phyloP scores from a whole-genome alignment of 2,113 vertebrate species.

The Erinaceus europaeus region DNA sequence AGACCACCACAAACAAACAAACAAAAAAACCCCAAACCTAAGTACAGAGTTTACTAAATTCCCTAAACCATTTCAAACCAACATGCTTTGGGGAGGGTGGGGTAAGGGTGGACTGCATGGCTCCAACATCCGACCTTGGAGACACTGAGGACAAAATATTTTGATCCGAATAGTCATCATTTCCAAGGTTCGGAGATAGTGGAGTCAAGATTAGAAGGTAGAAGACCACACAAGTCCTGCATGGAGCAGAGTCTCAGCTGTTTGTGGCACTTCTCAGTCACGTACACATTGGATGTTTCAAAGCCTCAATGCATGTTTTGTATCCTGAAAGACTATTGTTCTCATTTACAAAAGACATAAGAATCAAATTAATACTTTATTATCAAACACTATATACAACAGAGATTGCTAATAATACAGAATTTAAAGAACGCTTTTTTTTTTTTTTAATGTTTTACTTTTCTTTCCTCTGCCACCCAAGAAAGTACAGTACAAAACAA shows the following conservation, averaged over 20 bases:
- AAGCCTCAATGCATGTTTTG: constrained; percentile 86
- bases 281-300: constrained; percentile 82
- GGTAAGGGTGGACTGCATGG: constrained; percentile 75
- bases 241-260: constrained; percentile 78
- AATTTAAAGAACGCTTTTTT: constrained; percentile 86
- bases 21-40: constrained; percentile 55
- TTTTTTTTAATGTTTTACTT: constrained; percentile 85
- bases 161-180: constrained; percentile 80
- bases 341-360: constrained; percentile 98
- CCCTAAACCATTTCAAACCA: constrained; percentile 80
- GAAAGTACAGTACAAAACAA: constrained; percentile 98
- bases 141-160: constrained; percentile 84
- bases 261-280: constrained; percentile 83
- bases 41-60: constrained; percentile 69
- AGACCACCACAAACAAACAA: constrained; percentile 61
- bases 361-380: constrained; percentile 99
- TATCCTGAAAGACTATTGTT: constrained; percentile 94
- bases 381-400: constrained; percentile 99
- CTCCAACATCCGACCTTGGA: constrained; percentile 81
- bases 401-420: constrained; percentile 92
- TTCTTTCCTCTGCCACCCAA: constrained; percentile 92
- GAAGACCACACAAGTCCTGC: constrained; percentile 82
- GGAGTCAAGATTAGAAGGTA: constrained; percentile 75
- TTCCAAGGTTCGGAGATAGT: constrained; percentile 77
- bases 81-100: constrained; percentile 74